These are phyloP conservation scores for Spodoptera littoralis DNA, from an alignment of 2,888 invertebrate species.

Conservation along the genomic window DNA sequence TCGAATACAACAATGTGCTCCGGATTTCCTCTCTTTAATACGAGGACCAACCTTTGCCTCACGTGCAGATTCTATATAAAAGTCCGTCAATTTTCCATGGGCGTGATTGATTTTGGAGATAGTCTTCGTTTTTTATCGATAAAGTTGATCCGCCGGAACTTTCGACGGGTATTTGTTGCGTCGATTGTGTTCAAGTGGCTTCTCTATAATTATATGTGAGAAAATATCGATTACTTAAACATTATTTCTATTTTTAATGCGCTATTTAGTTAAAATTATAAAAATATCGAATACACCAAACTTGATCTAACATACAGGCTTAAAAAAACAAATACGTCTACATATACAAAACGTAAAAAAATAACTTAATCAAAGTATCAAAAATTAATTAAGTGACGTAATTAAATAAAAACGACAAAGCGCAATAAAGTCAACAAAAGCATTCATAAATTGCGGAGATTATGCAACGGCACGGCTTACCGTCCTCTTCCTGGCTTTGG, in stretches of 20 bases:
- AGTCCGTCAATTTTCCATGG: slow-evolving; percentile 83
- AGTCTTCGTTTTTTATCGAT: slow-evolving; percentile 73
- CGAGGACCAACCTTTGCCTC: slow-evolving; percentile 84
- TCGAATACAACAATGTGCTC: slow-evolving; percentile 83
- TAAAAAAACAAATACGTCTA: slow-evolving; percentile 1
- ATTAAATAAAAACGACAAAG: slow-evolving; percentile 76
- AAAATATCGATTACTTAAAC: slow-evolving; percentile 5
- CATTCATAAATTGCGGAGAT: slow-evolving; percentile 84
- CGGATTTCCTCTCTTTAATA: slow-evolving; percentile 89
- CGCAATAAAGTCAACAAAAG: slow-evolving; percentile 81
- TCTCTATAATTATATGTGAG: slow-evolving; percentile 28
- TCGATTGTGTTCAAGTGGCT: slow-evolving; percentile 41
- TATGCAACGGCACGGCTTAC: slow-evolving; percentile 86
- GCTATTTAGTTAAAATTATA: too few species aligned
- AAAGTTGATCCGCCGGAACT: slow-evolving; percentile 71
- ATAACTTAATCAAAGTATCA: slow-evolving; percentile 13
- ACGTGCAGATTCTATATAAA: slow-evolving; percentile 86
- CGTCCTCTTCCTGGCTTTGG: slow-evolving; percentile 83
- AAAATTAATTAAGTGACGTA: slow-evolving; percentile 61
- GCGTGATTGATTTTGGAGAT: slow-evolving; percentile 88
- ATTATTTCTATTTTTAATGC: too few species aligned
- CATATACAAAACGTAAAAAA: too few species aligned
- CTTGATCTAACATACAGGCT: not conserved
- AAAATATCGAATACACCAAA: too few species aligned
- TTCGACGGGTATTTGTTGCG: slow-evolving; percentile 63